A percentile compares a stretch with the other conserved stretches of the same genome.
These are phyloP conservation scores for Sebastes steindachneri DNA, from an alignment of 2,797 vertebrate species.

Conservation along the genomic window DNA sequence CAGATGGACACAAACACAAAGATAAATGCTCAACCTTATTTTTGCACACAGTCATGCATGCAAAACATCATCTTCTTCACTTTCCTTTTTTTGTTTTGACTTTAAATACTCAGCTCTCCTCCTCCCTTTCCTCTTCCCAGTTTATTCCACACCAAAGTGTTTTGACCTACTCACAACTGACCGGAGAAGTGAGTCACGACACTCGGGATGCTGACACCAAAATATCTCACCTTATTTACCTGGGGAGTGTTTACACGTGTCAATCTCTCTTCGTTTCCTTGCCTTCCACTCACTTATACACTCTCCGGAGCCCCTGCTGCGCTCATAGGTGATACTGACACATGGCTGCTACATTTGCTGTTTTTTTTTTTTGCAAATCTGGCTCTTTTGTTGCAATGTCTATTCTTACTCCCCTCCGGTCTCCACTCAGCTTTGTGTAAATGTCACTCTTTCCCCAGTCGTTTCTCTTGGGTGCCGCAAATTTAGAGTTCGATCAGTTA, in stretches of 20 bases:
- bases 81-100: conserved; percentile 34
- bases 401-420: conserved; percentile 64
- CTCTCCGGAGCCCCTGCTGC: conserved; percentile 55
- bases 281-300: conserved; percentile 49
- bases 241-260: conserved; percentile 56
- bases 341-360: conserved; percentile 58
- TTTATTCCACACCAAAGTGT: conserved; percentile 52
- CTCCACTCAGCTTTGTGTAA: conserved; percentile 75
- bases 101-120: conserved; percentile 35
- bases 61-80: conserved; percentile 16
- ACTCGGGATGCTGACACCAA: conserved; percentile 59
- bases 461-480: conserved; percentile 52
- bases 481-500: conserved; percentile 69
- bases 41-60: neutral
- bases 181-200: conserved; percentile 54
- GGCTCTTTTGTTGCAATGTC: conserved; percentile 70
- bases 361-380: conserved; percentile 50
- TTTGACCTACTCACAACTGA: conserved; percentile 57
- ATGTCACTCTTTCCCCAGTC: conserved; percentile 72
- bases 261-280: conserved; percentile 48
- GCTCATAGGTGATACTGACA: conserved; percentile 72
- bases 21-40: conserved; percentile 12
- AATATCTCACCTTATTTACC: conserved; percentile 71
- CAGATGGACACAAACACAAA: conserved; percentile 39
- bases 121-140: neutral